Conservation (phyloP, 2,113 vertebrate species). For the Ovis canadensis region DNA sequence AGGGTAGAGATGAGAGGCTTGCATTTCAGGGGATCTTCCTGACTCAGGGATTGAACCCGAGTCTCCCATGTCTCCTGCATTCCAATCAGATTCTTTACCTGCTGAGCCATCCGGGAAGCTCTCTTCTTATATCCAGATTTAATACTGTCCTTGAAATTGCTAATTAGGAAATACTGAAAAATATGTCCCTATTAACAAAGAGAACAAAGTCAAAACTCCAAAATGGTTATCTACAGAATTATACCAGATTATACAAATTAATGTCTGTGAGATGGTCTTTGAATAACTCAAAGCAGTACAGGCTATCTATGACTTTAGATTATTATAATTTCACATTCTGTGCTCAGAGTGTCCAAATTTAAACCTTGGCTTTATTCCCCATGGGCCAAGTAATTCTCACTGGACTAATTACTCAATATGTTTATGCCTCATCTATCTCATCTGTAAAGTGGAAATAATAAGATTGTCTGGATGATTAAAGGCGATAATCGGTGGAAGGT, state of each 20-base stretch:
- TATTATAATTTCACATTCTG: background rate
- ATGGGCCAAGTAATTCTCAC: background rate
- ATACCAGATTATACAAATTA: background rate
- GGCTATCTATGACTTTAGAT: background rate
- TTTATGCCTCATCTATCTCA: background rate
- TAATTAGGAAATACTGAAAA: background rate
- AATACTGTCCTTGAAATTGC: background rate
- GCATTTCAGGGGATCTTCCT: background rate
- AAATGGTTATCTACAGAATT: background rate
- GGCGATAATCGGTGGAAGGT: background rate
- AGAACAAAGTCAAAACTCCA: background rate
- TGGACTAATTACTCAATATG: constrained; percentile 4
- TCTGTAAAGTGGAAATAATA: background rate
- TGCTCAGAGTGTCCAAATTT: background rate
- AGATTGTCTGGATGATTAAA: background rate
- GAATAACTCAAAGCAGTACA: background rate
- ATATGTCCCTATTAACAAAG: background rate
- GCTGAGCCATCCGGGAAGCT: background rate
- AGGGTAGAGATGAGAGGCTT: background rate
- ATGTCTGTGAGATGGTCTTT: background rate
- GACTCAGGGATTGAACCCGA: background rate
- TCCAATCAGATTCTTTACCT: background rate
- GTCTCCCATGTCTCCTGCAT: background rate
- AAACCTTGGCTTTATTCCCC: background rate
- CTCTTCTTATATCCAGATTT: background rate